Evolutionary conservation across 2,113 vertebrate species (phyloP), one percentile per base, ranked within the genome.

Genomic region (Okapia johnstoni): DNA sequence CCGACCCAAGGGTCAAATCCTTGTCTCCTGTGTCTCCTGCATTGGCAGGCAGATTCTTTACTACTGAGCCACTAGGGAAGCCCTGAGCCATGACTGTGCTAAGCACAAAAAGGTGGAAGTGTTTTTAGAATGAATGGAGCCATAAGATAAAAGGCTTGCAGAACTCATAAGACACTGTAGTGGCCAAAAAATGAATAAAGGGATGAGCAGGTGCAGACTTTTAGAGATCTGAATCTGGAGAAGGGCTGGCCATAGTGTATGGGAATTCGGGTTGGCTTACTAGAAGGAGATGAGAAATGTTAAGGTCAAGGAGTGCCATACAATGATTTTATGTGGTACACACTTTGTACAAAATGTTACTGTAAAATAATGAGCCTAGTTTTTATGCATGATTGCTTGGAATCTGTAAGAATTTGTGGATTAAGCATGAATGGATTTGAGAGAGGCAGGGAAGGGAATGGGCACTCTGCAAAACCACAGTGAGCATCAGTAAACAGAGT

Each of bases 41-140:
- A 26, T 7, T 43, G 70, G 21, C 36, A 73, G 70, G 36, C 36
- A 73, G 70, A 76, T 76, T 76, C 70, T 76, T 76, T 76, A 76
- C 40, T 36, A 4, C 70, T 43, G 70, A 76, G 40, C 40, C 12
- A 7, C 36, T 36, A 43, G 70, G 70, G 70, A 76, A 76, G 36
- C 99, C 99, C 96, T 99, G 99, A 97, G 99, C 99, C 99, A 33
- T 57, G 48, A 79, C 57, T 79, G 25, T 48, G 57, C 55, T 63
- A 40, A 70, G 58, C 40, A 66, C 30, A 21, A 33, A 89, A 88
- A 43, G 25, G 80, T 8, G 13, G 7, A 50, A 83, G 28, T 90
- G 14, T 11, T 84, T 90, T 90, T 70, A 93, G 89, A 81, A 85
- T 76, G 36, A 86, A 93, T 4, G 19, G 92, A 90, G 8, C 13